These are phyloP conservation scores for Gadus macrocephalus DNA, from an alignment of 2,113 vertebrate species.

Conservation along the genomic window DNA sequence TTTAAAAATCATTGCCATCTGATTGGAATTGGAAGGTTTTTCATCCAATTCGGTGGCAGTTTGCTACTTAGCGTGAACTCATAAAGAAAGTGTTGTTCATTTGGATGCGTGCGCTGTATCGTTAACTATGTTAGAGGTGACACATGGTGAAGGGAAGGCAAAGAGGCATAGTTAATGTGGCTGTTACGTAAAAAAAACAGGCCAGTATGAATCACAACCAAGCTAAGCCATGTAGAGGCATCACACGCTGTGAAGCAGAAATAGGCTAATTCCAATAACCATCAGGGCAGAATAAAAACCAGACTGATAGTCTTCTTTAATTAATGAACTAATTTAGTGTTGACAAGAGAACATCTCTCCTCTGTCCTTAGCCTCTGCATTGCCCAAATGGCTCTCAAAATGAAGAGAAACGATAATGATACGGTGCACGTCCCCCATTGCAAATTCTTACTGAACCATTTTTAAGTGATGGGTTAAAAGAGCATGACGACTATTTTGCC, in stretches of 20 bases:
- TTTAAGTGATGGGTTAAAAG: neutral
- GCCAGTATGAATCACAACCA: slow-evolving; percentile 30
- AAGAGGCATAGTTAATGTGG: slow-evolving; percentile 40
- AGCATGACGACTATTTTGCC: neutral
- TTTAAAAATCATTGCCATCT: slow-evolving; percentile 45
- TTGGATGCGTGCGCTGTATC: slow-evolving; percentile 39
- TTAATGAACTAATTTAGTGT: slow-evolving; percentile 39
- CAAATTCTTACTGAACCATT: neutral
- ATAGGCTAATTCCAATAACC: slow-evolving; percentile 40
- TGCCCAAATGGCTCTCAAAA: slow-evolving; percentile 10
- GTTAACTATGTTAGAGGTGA: slow-evolving; percentile 36
- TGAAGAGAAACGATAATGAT: slow-evolving; percentile 12
- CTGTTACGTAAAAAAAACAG: slow-evolving; percentile 55
- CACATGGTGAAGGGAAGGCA: slow-evolving; percentile 35
- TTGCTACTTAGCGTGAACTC: slow-evolving; percentile 44
- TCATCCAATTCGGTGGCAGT: slow-evolving; percentile 57
- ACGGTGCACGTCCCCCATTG: neutral
- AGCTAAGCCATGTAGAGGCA: slow-evolving; percentile 30
- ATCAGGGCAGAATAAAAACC: slow-evolving; percentile 15
- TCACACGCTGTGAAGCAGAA: slow-evolving; percentile 41
- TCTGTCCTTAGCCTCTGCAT: slow-evolving; percentile 13
- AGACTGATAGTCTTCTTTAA: slow-evolving; percentile 28
- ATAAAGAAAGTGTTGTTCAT: slow-evolving; percentile 47
- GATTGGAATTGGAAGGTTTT: slow-evolving; percentile 43
- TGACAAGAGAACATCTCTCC: slow-evolving; percentile 28